Conservation (phyloP, 2,797 vertebrate species). For the Rhodeus uyekii region DNA sequence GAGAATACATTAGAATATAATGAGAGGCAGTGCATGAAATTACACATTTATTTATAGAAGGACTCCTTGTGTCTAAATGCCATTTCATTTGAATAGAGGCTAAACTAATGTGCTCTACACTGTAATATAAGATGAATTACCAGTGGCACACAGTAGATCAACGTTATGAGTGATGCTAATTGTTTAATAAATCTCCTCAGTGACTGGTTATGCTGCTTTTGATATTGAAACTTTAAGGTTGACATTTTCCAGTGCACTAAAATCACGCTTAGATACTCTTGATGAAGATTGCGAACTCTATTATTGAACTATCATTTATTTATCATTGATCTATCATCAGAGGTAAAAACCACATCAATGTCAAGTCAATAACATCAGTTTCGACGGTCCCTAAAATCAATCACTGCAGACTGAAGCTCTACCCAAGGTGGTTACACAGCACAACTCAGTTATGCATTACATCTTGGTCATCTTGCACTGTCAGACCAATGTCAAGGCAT, state of each 20-base stretch:
- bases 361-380: conserved; percentile 17
- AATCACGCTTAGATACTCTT: conserved; percentile 14
- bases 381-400: conserved; percentile 18
- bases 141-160: conserved; percentile 15
- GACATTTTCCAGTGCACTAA: conserved; percentile 17
- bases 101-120: conserved; percentile 22
- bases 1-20: conserved; percentile 40
- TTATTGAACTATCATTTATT: too few species aligned
- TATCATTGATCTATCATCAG: too few species aligned
- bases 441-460: conserved; percentile 54
- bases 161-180: conserved; percentile 17
- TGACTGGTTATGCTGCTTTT: conserved; percentile 10
- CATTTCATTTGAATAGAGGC: conserved; percentile 21
- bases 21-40: conserved; percentile 50
- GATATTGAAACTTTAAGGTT: conserved; percentile 19
- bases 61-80: conserved; percentile 29
- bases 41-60: conserved; percentile 38
- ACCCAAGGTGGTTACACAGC: conserved; percentile 54
- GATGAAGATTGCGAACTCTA: conserved; percentile 27
- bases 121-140: conserved; percentile 13
- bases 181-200: conserved; percentile 37
- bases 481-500: conserved; percentile 62
- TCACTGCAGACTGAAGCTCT: conserved; percentile 23
- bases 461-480: conserved; percentile 68
- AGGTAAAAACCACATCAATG: background rate